Conservation (phyloP, 2,888 invertebrate species). For the Monopis laevigella region DNA sequence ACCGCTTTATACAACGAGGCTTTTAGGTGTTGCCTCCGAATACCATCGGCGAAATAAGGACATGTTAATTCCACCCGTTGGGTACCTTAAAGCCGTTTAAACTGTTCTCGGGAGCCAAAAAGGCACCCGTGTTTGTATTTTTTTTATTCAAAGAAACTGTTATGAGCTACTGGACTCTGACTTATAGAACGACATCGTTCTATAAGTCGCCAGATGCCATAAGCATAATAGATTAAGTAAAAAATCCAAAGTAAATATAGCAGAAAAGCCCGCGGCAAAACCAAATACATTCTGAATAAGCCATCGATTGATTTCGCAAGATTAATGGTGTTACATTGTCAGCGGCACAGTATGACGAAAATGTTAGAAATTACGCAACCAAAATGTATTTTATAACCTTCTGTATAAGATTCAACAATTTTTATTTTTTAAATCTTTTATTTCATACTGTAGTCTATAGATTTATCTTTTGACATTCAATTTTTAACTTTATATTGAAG, state of each 20-base stretch:
- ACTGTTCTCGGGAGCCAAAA: too few relatives aligned
- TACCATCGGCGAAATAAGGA: too few relatives aligned
- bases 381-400: constrained; percentile 43
- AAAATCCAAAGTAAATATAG: constrained; percentile 62
- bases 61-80: too few relatives aligned
- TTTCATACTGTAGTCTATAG: constrained; percentile 23
- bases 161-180: too few relatives aligned
- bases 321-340: constrained; percentile 66
- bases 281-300: constrained; percentile 66
- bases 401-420: constrained; percentile 38
- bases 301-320: constrained; percentile 67
- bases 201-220: constrained; percentile 56
- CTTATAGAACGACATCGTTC: too few relatives aligned
- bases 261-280: constrained; percentile 55
- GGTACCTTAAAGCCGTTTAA: too few relatives aligned
- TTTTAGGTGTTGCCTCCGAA: too few relatives aligned
- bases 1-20: too few relatives aligned
- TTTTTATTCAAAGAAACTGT: too few relatives aligned
- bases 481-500: constrained; percentile 23
- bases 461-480: constrained; percentile 25
- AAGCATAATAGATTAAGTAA: constrained; percentile 55
- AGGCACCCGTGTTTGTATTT: too few relatives aligned
- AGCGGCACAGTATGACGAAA: constrained; percentile 57
- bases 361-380: constrained; percentile 40
- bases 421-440: constrained; percentile 42